phyloP scores from a whole-genome alignment of 2,113 vertebrate species.

The Sminthopsis crassicaudata region DNA sequence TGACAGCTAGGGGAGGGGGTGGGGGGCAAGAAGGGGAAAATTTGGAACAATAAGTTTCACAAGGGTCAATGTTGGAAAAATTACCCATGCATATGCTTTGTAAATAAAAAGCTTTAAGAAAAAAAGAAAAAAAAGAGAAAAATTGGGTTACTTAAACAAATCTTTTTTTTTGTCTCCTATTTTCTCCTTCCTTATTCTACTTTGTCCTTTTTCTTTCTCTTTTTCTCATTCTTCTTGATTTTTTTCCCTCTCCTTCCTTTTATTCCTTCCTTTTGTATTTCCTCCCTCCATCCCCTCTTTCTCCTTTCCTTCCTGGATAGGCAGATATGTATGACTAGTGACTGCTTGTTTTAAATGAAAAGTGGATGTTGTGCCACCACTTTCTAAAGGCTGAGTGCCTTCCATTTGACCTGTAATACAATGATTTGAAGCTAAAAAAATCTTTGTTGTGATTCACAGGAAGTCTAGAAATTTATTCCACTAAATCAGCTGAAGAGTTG shows the following conservation, averaged over 20 bases:
- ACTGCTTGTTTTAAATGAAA: conserved; percentile 17
- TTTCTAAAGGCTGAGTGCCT: not conserved
- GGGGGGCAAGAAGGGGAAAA: too few relatives aligned
- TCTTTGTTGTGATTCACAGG: not conserved
- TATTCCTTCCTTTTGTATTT: too few relatives aligned
- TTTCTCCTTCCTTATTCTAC: too few relatives aligned
- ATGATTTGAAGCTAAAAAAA: not conserved
- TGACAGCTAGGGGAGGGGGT: too few relatives aligned
- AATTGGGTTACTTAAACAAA: conserved; percentile 7
- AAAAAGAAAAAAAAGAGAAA: not conserved
- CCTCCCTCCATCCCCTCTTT: too few relatives aligned
- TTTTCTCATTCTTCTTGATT: too few relatives aligned
- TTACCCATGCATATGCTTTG: too few relatives aligned
- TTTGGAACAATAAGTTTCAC: too few relatives aligned
- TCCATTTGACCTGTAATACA: not conserved
- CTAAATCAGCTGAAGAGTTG: not conserved
- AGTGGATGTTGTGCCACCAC: not conserved
- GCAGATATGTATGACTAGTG: not conserved
- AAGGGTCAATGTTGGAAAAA: too few relatives aligned
- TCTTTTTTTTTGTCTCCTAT: not conserved
- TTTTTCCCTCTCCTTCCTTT: too few relatives aligned
- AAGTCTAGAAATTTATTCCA: not conserved
- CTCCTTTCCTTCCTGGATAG: not conserved
- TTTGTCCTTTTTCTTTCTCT: not conserved
- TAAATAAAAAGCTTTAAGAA: too few relatives aligned